Conservation (phyloP, 1,140 invertebrate species). For the Sitobion miscanthi region DNA sequence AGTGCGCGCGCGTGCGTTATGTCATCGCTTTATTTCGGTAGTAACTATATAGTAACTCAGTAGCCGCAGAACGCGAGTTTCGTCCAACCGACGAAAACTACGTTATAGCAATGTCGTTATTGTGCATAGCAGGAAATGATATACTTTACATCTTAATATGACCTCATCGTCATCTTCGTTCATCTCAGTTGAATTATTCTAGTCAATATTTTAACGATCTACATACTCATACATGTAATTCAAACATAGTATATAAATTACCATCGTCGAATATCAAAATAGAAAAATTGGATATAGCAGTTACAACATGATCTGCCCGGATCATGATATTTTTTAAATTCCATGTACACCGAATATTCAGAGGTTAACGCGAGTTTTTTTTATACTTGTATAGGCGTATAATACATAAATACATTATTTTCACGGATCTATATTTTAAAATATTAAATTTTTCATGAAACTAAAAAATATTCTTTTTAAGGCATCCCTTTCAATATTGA, state of each 20-base stretch:
- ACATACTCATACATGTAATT: neutral
- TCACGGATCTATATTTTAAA: neutral
- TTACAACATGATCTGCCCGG: neutral
- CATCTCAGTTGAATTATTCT: neutral
- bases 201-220: neutral
- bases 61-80: neutral
- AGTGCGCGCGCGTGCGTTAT: neutral
- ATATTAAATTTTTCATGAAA: neutral
- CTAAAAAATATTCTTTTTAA: too few species aligned
- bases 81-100: neutral
- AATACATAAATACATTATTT: neutral
- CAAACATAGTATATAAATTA: neutral
- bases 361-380: neutral
- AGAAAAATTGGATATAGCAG: neutral
- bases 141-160: slow-evolving; percentile 23
- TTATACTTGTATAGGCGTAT: too few species aligned
- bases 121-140: neutral
- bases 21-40: neutral
- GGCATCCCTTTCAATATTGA: too few species aligned
- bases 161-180: neutral
- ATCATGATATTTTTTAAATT: neutral
- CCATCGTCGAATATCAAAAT: neutral
- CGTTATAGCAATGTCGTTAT: neutral
- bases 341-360: neutral
- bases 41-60: too few species aligned